Percentiles rank a stretch among this genome's conserved stretches.
These are phyloP conservation scores for Drosophila fulvimacula DNA, from an alignment of 2,888 invertebrate species.

Conservation along the genomic window DNA sequence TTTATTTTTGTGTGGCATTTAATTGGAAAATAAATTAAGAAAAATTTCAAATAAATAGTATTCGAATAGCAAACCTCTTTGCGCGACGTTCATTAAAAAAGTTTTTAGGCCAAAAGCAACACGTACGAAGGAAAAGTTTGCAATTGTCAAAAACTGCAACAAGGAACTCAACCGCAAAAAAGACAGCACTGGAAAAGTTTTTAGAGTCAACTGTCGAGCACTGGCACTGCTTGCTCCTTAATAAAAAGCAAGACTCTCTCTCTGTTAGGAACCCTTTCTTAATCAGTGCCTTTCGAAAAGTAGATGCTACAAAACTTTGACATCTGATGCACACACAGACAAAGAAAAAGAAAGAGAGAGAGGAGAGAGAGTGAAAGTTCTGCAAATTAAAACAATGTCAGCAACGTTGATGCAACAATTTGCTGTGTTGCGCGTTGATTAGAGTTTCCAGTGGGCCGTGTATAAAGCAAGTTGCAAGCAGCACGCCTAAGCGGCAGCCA, in stretches of 20 bases:
- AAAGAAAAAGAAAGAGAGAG: background rate
- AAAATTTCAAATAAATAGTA: conserved; percentile 26
- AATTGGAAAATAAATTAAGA: conserved; percentile 29
- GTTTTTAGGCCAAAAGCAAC: conserved; percentile 70
- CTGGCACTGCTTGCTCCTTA: conserved; percentile 37
- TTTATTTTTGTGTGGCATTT: conserved; percentile 1
- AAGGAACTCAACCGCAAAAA: conserved; percentile 66
- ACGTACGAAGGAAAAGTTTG: conserved; percentile 65
- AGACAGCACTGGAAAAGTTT: conserved; percentile 42
- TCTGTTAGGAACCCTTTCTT: background rate
- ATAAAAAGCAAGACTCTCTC: conserved; percentile 44
- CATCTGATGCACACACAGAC: conserved; percentile 50
- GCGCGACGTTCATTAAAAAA: conserved; percentile 70
- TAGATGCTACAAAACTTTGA: conserved; percentile 56
- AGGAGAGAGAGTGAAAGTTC: conserved; percentile 19
- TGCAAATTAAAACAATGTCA: conserved; percentile 73
- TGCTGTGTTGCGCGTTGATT: conserved; percentile 48
- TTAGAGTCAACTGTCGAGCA: conserved; percentile 45
- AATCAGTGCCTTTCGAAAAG: conserved; percentile 27
- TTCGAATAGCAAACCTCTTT: conserved; percentile 3
- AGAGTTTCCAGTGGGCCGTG: conserved; percentile 42
- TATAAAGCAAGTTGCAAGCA: conserved; percentile 23
- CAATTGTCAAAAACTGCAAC: conserved; percentile 79
- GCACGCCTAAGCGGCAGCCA: conserved; percentile 48
- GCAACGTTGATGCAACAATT: conserved; percentile 61